Conservation (phyloP, 1,140 invertebrate species). For the Euura saliciscinereae region DNA sequence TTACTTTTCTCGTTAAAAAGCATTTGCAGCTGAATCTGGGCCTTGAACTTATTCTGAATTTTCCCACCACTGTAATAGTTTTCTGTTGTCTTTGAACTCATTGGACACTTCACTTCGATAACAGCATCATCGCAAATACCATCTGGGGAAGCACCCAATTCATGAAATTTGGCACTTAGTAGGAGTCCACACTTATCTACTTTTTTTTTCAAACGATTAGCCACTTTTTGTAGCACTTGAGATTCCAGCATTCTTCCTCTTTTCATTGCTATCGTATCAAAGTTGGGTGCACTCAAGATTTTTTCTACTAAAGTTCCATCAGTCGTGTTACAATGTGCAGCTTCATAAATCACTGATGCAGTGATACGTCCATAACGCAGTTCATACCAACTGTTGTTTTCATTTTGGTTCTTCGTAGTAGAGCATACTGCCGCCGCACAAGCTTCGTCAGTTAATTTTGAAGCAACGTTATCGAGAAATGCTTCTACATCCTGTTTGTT, state of each 20-base stretch:
- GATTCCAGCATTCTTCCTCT: constrained; percentile 33
- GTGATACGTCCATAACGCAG: constrained; percentile 43
- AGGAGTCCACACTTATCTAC: constrained; percentile 30
- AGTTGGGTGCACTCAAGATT: constrained; percentile 33
- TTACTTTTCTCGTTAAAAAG: constrained; percentile 45
- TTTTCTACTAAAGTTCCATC: constrained; percentile 33
- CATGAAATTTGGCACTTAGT: constrained; percentile 17
- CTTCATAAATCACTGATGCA: constrained; percentile 44
- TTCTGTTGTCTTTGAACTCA: constrained; percentile 48
- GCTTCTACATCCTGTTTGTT: constrained; percentile 19
- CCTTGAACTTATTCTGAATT: constrained; percentile 51
- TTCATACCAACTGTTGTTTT: constrained; percentile 35
- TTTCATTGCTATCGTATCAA: constrained; percentile 30
- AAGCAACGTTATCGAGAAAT: constrained; percentile 25
- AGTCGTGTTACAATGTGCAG: constrained; percentile 37
- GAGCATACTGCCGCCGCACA: constrained; percentile 21
- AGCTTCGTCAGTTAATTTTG: constrained; percentile 19
- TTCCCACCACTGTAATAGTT: constrained; percentile 46
- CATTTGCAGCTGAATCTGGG: constrained; percentile 58
- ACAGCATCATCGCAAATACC: constrained; percentile 52
- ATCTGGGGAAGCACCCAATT: constrained; percentile 52
- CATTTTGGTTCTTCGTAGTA: constrained; percentile 28
- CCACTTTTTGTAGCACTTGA: constrained; percentile 19
- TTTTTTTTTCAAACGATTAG: constrained; percentile 17
- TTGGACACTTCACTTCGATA: constrained; percentile 57